Evolutionary conservation across 2,888 invertebrate species (phyloP), one percentile per base, ranked within the genome.

Genomic region (Acrobasis consociella): DNA sequence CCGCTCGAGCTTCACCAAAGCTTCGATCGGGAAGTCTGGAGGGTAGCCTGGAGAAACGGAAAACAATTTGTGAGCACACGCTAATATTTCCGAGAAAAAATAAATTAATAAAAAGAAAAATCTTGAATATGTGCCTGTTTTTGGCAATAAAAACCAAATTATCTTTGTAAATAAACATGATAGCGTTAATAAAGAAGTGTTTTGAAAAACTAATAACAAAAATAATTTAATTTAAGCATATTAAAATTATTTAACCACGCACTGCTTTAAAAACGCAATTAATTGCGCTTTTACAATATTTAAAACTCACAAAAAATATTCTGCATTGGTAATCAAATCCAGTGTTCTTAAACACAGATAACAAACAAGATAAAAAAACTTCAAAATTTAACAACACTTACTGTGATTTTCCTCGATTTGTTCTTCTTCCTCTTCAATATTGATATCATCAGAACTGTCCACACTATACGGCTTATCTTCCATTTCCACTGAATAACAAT

Each of bases 1-100:
- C 42, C 92, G 87, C 81, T 94, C 94, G 64, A 94, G 88, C 79
- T 94, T 94, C 69, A 94, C 94, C 77, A 91, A 76, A 64, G 92
- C 93, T 77, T 93, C 93, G 64, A 94, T 92, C 38, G 93, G 93
- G 69, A 94, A 94, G 75, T 94, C 94, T 70, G 93, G 93, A 50
- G 93, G 93, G 77, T 94, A 94, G 80, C 93, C 94, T 94, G 87
- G 37, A 67, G 67, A 86, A 64, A 66, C 73, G 73, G 31, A 49
- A 72, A 65, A 60, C 38, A 17, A 39, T 64, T 9, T 55, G 62
- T 51, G 60, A 61, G 58, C 55, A 58, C 17, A 71, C 11, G 10
- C 3, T 13, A 10, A 46, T 13, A 46, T 46, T 11, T 13, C 13
- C 11, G 11, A 42, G 5, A 46, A 46, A 46, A 46, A n/a, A 1